Evolutionary conservation across 2,888 invertebrate genomes (phyloP).

Genomic region (Rhyacophila evoluta): DNA sequence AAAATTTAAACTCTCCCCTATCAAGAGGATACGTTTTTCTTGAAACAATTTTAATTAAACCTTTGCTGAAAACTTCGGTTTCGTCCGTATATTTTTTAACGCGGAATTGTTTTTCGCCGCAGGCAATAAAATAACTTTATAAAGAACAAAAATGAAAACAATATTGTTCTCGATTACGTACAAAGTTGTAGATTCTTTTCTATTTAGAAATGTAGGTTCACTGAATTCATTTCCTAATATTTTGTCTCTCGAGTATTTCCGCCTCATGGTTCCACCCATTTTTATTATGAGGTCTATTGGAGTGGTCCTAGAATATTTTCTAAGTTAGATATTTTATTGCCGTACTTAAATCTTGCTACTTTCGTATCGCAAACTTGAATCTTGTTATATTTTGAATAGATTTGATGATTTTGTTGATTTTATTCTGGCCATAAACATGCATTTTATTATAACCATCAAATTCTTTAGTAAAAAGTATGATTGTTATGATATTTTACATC

Average conservation of each 20-base stretch:
- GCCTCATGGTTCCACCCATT: neutral
- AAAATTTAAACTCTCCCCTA: neutral
- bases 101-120: neutral
- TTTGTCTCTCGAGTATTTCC: neutral
- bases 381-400: neutral
- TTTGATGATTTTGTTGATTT: neutral
- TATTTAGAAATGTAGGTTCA: neutral
- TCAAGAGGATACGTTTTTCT: neutral
- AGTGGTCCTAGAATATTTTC: neutral
- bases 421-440: neutral
- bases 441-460: no score
- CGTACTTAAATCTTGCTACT: neutral
- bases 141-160: neutral
- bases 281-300: neutral
- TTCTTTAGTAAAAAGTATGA: no score
- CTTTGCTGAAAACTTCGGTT: neutral
- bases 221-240: neutral
- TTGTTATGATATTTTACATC: no score
- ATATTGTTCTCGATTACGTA: neutral
- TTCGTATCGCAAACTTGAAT: neutral
- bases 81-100: neutral
- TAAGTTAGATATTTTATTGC: neutral
- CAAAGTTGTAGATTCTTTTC: neutral
- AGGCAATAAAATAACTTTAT: neutral
- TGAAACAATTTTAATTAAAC: neutral